These are phyloP conservation scores for Columbina picui DNA, from an alignment of 2,113 vertebrate genomes.

Conservation along the genomic window DNA sequence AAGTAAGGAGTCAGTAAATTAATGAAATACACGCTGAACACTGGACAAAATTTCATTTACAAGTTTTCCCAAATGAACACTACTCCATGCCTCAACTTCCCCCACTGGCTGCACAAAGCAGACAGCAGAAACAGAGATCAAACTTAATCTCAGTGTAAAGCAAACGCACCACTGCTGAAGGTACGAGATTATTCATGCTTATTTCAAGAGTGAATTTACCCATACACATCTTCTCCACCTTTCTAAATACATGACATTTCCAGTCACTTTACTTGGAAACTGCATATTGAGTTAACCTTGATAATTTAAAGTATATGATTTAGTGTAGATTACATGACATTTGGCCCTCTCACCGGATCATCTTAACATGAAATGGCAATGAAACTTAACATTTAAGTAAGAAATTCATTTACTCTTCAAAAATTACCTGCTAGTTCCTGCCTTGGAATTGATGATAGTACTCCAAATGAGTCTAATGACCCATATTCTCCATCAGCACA, in stretches of 20 bases:
- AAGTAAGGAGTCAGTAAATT: background rate
- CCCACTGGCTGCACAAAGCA: background rate
- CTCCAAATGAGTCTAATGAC: background rate
- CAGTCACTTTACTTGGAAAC: background rate
- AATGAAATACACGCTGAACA: background rate
- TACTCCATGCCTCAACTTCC: background rate
- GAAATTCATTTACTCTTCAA: conserved; percentile 36
- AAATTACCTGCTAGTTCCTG: background rate
- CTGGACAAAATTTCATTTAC: background rate
- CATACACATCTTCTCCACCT: background rate
- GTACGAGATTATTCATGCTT: background rate
- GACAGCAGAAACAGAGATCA: background rate
- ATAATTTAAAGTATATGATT: background rate
- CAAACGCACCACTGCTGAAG: background rate
- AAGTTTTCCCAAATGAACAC: background rate
- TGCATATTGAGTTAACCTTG: background rate
- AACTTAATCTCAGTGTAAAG: background rate
- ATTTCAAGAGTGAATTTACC: background rate
- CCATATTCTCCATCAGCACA: background rate
- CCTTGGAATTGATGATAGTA: conserved; percentile 36
- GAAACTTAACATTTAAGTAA: background rate
- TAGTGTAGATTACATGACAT: background rate
- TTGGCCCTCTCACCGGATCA: background rate
- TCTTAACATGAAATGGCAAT: background rate
- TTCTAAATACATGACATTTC: background rate